These are phyloP conservation scores for Clostera curtula DNA, from an alignment of 2,888 invertebrate genomes.

Conservation along the genomic window DNA sequence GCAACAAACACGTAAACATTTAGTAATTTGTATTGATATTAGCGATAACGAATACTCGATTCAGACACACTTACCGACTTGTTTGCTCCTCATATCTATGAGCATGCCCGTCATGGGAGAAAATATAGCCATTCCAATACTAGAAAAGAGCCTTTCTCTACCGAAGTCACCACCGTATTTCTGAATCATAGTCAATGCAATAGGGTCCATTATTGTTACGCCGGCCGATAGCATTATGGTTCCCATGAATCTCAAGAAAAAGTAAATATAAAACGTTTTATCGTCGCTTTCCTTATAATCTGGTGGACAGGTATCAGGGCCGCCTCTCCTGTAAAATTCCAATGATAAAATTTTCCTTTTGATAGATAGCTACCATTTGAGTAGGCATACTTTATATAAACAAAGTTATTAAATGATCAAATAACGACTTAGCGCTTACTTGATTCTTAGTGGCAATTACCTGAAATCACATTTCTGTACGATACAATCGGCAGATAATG, in stretches of 20 bases:
- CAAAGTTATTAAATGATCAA: constrained; percentile 26
- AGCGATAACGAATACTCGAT: constrained; percentile 55
- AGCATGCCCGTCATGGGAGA: constrained; percentile 86
- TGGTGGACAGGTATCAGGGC: constrained; percentile 85
- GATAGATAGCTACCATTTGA: constrained; percentile 30
- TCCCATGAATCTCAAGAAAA: constrained; percentile 84
- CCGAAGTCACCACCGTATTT: constrained; percentile 89
- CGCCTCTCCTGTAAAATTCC: constrained; percentile 76
- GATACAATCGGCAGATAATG: constrained; percentile 81
- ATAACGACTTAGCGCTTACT: constrained; percentile 17
- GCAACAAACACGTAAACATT: constrained; percentile 55
- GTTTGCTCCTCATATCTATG: constrained; percentile 81
- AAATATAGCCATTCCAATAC: constrained; percentile 88
- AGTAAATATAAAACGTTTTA: constrained; percentile 88
- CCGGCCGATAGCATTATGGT: constrained; percentile 88
- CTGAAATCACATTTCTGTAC: constrained; percentile 85
- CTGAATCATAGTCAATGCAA: constrained; percentile 89
- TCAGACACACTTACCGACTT: constrained; percentile 60
- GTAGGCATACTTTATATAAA: constrained; percentile 38
- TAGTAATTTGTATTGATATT: constrained; percentile 49
- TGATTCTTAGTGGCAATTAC: constrained; percentile 31
- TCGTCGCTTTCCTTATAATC: constrained; percentile 86
- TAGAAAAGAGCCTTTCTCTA: constrained; percentile 85
- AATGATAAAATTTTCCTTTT: constrained; percentile 33
- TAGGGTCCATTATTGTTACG: constrained; percentile 92